Evolutionary conservation across 2,797 vertebrate genomes (phyloP).

Genomic region (Sebastes hubbsi): DNA sequence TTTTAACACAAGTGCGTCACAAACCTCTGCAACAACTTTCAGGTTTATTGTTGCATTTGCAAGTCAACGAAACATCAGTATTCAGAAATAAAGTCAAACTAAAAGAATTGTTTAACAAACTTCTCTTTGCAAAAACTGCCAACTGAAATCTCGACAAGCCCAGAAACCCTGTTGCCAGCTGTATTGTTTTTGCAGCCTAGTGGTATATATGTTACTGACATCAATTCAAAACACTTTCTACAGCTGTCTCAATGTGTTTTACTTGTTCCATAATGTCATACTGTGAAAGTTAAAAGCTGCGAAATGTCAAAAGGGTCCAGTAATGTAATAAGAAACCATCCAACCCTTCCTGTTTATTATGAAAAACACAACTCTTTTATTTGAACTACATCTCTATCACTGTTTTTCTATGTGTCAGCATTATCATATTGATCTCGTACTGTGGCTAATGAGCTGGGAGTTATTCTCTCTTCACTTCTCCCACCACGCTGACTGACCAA

Average conservation of each 20-base stretch:
- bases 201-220: slow-evolving; percentile 9
- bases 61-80: not conserved
- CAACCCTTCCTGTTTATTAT: slow-evolving; percentile 4
- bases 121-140: not conserved
- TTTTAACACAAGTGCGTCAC: not conserved
- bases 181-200: slow-evolving; percentile 8
- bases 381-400: slow-evolving; percentile 40
- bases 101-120: not conserved
- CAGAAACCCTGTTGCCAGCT: not conserved
- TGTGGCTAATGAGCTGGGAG: slow-evolving; percentile 65
- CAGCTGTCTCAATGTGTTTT: not conserved
- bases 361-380: slow-evolving; percentile 4
- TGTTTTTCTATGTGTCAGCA: slow-evolving; percentile 15
- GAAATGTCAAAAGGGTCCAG: slow-evolving; percentile 36
- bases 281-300: slow-evolving; percentile 14
- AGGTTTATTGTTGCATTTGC: not conserved
- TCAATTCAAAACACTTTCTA: slow-evolving; percentile 1
- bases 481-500: slow-evolving; percentile 29
- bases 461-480: slow-evolving; percentile 26
- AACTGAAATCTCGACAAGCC: slow-evolving; percentile 7
- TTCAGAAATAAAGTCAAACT: not conserved
- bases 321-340: not conserved
- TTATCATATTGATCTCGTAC: slow-evolving; percentile 43
- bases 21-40: not conserved
- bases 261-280: not conserved